Base-by-base conservation (phyloP, 2,888 invertebrate species). In the Stenichneumon culpator region DNA sequence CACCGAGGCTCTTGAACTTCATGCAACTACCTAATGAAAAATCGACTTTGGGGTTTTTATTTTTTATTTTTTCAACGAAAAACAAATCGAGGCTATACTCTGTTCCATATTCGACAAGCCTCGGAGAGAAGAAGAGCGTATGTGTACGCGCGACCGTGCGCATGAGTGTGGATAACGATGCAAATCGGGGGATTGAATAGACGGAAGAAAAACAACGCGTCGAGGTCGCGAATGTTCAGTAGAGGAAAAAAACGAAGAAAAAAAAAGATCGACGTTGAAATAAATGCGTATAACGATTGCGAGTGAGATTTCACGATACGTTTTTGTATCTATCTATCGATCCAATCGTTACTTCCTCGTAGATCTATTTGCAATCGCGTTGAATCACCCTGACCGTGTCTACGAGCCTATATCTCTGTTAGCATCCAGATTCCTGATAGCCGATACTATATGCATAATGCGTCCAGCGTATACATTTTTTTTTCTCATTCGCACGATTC, bases 91-190 rank as follows among this genome's bases (percentile, higher is more conserved):
- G 65, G 77, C 57, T 47, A 57, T 65, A 32, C 39, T 54, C 54
- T 65, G 39, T 39, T 54, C 22, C 44, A 44, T n/a, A 70, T 65
- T 82, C 70, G 75, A 36, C 65, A 28, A 50, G 63, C 32, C 63
- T 74, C 60, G 44, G 7, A 28, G 9, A 36, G 25, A 60, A 65
- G 63, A 63, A 57, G 19, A 70, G 39, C 69, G 69, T 70, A 44
- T 39, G 47, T 63, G 11, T 19, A 52, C 32, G 22, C 11, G 60
- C 9, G 57, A 39, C 67, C 14, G 16, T 47, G 54, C 14, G 57
- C 32, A 44, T 19, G 54, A 50, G 50, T 36, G 54, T 57, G 74
- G 78, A 72, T 72, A 82, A 82, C 54, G 77, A 82, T 82, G 82
- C 77, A 82, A 77, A 82, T 82, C 54, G 65, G 32, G 25, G 69